Evolutionary conservation across 2,797 vertebrate species (phyloP), one percentile per base, ranked within the genome.

Genomic region (Notolabrus celidotus): DNA sequence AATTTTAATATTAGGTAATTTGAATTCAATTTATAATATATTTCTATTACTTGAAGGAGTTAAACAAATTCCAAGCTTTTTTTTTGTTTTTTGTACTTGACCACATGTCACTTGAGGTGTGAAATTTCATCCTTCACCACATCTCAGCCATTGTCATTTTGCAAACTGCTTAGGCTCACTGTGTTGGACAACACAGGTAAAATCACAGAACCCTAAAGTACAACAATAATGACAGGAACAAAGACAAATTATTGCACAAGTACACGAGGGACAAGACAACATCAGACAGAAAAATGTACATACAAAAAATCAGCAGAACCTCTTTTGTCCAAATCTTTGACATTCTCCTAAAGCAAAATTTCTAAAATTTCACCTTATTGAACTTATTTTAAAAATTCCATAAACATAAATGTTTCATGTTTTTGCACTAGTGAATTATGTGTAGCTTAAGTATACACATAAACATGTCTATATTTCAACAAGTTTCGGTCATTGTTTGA

Each of bases 101-200:
- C 63, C 66, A 71, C 46, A 50, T 16, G 50, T 52, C 31, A 59
- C 15, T 56, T 50, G 23, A 20, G 41, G 22, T 58, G 33, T 58
- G 65, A 66, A 75, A 78, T 47, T 20, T 4, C 57, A 38, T 34
- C 60, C 70, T 86, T 86, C 83, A 85, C 66, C 65, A 59, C 74
- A 84, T 85, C 77, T 88, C 70, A 82, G 82, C 79, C 76, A 71
- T 74, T 62, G 60, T 64, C 59, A 60, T 73, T 47, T 71, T 55
- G 42, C 46, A 16, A 69, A 65, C 62, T 56, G 51, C 62, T 69
- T 20, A 71, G 34, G 43, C 77, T 74, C 71, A 56, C 63, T 67
- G 55, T 64, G 71, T 77, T 84, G 73, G 79, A 84, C 67, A 87
- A 81, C 75, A 79, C 62, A 71, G 51, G 64, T 85, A 66, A 83